phyloP scores from a whole-genome alignment of 2,797 vertebrate genomes.

The Brachyrhaphis roseni region DNA sequence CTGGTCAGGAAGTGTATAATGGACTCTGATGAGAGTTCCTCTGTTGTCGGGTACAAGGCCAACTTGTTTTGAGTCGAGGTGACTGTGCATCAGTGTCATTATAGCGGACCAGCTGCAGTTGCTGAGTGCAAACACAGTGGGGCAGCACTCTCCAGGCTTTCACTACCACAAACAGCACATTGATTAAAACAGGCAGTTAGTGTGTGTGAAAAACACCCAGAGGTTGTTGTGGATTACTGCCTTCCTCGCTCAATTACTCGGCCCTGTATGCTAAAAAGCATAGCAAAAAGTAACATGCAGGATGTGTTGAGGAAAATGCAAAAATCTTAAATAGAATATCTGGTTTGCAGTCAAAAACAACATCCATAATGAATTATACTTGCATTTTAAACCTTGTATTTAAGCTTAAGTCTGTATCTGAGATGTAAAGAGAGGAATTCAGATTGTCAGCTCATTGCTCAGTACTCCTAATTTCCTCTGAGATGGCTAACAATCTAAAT shows the following conservation, averaged over 20 bases:
- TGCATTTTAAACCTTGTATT: constrained; percentile 11
- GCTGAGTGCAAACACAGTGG: constrained; percentile 61
- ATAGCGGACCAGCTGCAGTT: constrained; percentile 40
- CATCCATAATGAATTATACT: neutral
- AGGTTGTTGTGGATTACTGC: constrained; percentile 54
- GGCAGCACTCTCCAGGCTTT: constrained; percentile 71
- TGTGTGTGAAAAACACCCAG: constrained; percentile 51
- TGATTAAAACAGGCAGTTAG: constrained; percentile 63
- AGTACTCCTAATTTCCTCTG: constrained; percentile 48
- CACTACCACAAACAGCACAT: constrained; percentile 23
- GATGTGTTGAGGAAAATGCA: neutral
- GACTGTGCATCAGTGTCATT: constrained; percentile 18
- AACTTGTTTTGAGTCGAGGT: constrained; percentile 11
- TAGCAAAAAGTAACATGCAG: constrained; percentile 21
- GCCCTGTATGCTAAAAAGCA: constrained; percentile 16
- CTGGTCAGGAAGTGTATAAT: constrained; percentile 27
- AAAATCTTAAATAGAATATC: neutral
- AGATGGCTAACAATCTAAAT: constrained; percentile 43
- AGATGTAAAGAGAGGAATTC: neutral
- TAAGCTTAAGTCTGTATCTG: constrained; percentile 15
- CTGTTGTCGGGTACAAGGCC: neutral
- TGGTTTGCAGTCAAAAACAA: constrained; percentile 4
- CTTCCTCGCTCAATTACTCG: constrained; percentile 9
- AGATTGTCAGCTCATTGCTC: constrained; percentile 24
- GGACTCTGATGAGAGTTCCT: constrained; percentile 17